A percentile compares a stretch with the other conserved stretches of the same genome.
Conservation (phyloP, 2,888 invertebrate genomes). For the Protonemura montana region DNA sequence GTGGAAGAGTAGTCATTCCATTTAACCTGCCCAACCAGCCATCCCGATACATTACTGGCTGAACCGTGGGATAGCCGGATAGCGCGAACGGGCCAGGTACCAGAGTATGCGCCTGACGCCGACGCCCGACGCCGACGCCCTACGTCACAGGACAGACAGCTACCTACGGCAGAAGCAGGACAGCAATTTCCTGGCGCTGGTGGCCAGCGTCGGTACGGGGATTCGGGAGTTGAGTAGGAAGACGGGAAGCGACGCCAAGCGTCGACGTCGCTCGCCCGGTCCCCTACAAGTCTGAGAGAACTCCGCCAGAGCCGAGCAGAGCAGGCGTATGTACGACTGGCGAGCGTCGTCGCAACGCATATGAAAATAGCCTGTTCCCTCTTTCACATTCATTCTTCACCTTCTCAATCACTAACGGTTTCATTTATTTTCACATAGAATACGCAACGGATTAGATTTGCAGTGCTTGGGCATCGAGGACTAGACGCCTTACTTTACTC, state of each 20-base stretch:
- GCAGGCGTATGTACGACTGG: background rate
- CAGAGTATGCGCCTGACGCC: no score
- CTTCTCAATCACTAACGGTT: background rate
- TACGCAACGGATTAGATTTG: background rate
- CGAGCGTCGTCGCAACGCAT: background rate
- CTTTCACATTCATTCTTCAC: background rate
- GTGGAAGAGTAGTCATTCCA: no score
- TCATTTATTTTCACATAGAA: background rate
- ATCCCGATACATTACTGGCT: no score
- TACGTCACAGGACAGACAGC: no score
- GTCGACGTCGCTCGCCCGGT: background rate
- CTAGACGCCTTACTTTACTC: background rate
- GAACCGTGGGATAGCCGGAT: no score
- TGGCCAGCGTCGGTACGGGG: no score
- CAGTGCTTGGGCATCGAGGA: background rate
- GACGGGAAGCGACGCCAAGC: background rate
- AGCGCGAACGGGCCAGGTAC: no score
- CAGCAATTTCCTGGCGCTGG: no score
- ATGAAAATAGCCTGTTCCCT: slow-evolving; percentile 7
- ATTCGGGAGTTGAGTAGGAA: no score
- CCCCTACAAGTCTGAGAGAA: background rate
- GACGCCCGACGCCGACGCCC: no score
- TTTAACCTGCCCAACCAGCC: no score
- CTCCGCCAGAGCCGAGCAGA: background rate
- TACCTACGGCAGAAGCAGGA: no score